Percentiles rank a stretch among this genome's conserved stretches.
Conservation (phyloP, 2,113 vertebrate species). For the Lepus europaeus region DNA sequence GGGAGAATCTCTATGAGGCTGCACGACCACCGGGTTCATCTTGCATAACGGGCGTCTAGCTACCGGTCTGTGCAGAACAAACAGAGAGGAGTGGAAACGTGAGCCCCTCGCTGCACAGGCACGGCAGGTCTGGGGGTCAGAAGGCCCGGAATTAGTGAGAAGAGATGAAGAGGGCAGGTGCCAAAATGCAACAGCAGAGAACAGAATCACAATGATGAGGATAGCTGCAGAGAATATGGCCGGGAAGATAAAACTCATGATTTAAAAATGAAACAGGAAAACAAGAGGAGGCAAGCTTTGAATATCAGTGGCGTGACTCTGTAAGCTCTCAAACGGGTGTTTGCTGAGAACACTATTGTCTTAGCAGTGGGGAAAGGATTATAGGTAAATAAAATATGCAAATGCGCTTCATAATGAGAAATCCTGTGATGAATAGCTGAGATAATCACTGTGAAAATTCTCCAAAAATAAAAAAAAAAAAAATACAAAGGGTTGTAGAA, state of each 20-base stretch:
- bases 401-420: constrained; percentile 75
- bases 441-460: constrained; percentile 53
- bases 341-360: constrained; percentile 56
- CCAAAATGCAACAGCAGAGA: not conserved
- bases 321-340: not conserved
- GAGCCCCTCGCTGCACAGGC: not conserved
- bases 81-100: not conserved
- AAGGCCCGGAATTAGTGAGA: accelerated
- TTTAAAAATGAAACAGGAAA: constrained; percentile 70
- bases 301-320: constrained; percentile 17
- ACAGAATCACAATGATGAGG: not conserved
- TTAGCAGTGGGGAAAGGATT: constrained; percentile 43
- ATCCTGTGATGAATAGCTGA: constrained; percentile 59
- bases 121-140: not conserved
- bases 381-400: constrained; percentile 73
- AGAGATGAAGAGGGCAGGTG: not conserved
- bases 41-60: constrained; percentile 62
- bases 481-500: not conserved
- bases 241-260: constrained; percentile 8
- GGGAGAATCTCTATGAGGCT: not conserved
- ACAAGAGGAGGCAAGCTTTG: constrained; percentile 33
- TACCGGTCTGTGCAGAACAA: constrained; percentile 56
- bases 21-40: not conserved
- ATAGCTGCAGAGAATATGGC: not conserved
- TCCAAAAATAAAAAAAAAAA: not conserved